These are phyloP conservation scores for Lucilia cuprina DNA, from an alignment of 1,140 invertebrate species.

Conservation along the genomic window DNA sequence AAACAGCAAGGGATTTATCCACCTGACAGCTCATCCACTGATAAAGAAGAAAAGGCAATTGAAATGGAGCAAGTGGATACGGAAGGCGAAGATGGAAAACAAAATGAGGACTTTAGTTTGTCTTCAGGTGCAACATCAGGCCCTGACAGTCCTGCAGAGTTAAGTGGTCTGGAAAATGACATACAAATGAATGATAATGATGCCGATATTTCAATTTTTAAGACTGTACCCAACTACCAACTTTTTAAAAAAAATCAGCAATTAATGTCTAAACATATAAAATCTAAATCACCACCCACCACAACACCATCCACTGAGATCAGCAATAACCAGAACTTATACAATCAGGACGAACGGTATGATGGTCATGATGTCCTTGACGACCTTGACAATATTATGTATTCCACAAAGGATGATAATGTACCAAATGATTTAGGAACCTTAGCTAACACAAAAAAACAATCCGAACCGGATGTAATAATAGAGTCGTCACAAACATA, in stretches of 20 bases:
- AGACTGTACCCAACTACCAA: conserved; percentile 20
- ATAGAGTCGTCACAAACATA: not conserved
- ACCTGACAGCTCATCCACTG: not conserved
- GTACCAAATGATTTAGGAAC: too few relatives aligned
- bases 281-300: not conserved
- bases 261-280: not conserved
- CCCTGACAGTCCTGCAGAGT: conserved; percentile 81
- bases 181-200: not conserved
- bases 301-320: not conserved
- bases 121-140: conserved; percentile 87
- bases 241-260: conserved; percentile 15
- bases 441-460: not conserved
- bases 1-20: not conserved
- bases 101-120: conserved; percentile 58
- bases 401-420: not conserved
- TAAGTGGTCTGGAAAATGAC: conserved; percentile 65
- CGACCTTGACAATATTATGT: not conserved
- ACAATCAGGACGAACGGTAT: too few relatives aligned
- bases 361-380: not conserved
- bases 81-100: not conserved
- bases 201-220: not conserved
- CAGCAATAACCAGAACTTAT: not conserved
- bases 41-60: not conserved
- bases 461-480: not conserved
- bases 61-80: not conserved